phyloP scores from a whole-genome alignment of 1,140 invertebrate genomes.

The Cryptotermes secundus region DNA sequence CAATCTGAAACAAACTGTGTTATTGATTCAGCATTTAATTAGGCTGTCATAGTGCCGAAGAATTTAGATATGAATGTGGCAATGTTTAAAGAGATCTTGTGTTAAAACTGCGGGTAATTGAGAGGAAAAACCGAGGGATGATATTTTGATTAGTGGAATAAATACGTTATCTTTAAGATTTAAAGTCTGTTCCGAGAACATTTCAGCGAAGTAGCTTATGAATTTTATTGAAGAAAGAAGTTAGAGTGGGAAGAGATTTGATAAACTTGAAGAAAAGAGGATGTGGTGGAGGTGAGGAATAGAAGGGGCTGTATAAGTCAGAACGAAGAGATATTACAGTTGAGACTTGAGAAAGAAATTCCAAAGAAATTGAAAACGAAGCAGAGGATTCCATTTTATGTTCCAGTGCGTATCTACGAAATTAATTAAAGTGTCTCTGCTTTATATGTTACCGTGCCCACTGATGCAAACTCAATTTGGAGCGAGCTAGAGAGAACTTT shows the following conservation, averaged over 20 bases:
- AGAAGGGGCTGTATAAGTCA: background rate
- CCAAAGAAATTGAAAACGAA: background rate
- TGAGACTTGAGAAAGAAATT: background rate
- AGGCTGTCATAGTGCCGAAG: no score
- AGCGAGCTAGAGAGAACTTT: no score
- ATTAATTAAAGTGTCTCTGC: slow-evolving; percentile 1
- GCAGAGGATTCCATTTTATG: background rate
- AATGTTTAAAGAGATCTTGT: no score
- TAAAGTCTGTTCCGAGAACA: background rate
- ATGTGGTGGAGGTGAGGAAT: background rate
- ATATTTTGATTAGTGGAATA: no score
- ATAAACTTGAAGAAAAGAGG: background rate
- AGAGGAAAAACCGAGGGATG: no score
- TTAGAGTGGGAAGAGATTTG: background rate
- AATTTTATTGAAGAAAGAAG: background rate
- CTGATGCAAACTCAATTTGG: no score
- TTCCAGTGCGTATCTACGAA: background rate
- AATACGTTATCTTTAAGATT: background rate
- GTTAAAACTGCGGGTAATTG: no score
- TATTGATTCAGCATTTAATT: no score
- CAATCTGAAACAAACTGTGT: no score
- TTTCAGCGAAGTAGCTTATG: background rate
- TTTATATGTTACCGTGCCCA: background rate
- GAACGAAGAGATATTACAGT: background rate
- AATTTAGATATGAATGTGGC: no score